phyloP scores from a whole-genome alignment of 64 coral and sea anemone species.

The Montipora cactus region DNA sequence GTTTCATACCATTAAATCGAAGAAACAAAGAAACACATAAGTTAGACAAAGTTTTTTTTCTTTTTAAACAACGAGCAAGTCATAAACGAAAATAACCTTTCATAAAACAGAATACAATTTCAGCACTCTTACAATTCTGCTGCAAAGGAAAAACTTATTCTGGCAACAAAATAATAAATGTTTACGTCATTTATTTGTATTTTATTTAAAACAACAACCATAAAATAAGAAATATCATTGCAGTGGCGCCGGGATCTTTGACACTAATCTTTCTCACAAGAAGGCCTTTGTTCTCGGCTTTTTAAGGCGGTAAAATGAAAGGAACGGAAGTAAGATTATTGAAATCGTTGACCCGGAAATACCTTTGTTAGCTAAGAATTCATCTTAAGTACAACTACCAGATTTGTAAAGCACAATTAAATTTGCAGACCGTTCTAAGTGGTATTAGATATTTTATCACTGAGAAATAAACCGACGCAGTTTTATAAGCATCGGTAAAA shows the following conservation, averaged over 20 bases:
- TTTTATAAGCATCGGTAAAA: neutral
- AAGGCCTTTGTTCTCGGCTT: neutral
- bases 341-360: constrained; percentile 48
- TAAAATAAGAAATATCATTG: neutral
- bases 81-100: too few relatives aligned
- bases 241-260: neutral
- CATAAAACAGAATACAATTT: too few relatives aligned
- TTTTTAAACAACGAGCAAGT: neutral
- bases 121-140: neutral
- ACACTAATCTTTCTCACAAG: neutral
- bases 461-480: neutral
- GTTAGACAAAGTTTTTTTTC: neutral
- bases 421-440: constrained; percentile 8
- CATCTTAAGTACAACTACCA: neutral
- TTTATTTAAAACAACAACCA: neutral
- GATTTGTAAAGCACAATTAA: neutral
- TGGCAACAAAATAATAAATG: neutral
- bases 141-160: neutral
- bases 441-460: neutral
- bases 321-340: constrained; percentile 53
- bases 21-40: too few relatives aligned
- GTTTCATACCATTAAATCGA: too few relatives aligned
- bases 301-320: constrained; percentile 46
- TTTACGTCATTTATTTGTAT: neutral
- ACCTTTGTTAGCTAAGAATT: constrained; percentile 48